Evolutionary conservation across 2,888 invertebrate genomes (phyloP).

Genomic region (Helleia helle): DNA sequence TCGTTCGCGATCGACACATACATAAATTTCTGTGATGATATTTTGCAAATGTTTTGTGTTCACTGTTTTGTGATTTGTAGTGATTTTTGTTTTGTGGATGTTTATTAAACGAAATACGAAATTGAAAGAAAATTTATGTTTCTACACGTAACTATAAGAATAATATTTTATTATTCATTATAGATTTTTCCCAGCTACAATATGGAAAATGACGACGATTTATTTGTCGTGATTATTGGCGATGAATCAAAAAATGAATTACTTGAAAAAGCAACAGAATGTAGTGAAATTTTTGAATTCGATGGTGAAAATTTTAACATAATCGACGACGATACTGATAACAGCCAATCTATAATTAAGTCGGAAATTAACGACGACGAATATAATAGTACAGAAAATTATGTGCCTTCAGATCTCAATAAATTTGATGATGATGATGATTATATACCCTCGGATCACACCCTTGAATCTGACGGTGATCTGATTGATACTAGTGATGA

Average conservation of each 20-base stretch:
- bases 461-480: not conserved
- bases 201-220: slow-evolving; percentile 34
- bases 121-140: too few species aligned
- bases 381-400: not conserved
- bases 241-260: slow-evolving; percentile 22
- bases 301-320: slow-evolving; percentile 17
- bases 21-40: too few species aligned
- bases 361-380: slow-evolving; percentile 13
- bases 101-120: too few species aligned
- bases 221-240: slow-evolving; percentile 33
- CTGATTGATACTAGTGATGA: not conserved
- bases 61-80: too few species aligned
- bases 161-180: too few species aligned
- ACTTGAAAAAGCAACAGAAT: slow-evolving; percentile 29
- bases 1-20: too few species aligned
- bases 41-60: too few species aligned
- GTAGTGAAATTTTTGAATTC: slow-evolving; percentile 29
- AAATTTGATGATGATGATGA: slow-evolving; percentile 9
- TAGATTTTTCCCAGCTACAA: not conserved
- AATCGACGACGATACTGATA: slow-evolving; percentile 14
- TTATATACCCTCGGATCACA: slow-evolving; percentile 8
- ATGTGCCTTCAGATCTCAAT: not conserved
- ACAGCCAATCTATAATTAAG: slow-evolving; percentile 1
- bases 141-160: too few species aligned
- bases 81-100: too few species aligned